phyloP scores from a whole-genome alignment of 1,140 invertebrate genomes.

The Oncopeltus fasciatus region DNA sequence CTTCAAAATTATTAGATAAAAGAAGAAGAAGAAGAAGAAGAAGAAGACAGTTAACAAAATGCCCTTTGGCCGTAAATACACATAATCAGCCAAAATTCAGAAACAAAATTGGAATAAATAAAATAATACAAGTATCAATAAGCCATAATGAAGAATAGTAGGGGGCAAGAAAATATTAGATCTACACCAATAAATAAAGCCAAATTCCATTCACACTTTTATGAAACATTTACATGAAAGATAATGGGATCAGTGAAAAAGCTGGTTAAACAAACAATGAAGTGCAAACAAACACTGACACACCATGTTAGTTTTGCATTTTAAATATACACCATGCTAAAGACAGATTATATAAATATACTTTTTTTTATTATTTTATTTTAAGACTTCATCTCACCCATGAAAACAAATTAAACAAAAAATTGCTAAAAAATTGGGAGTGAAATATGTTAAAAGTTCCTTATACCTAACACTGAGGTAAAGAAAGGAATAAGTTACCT shows the following conservation, averaged over 20 bases:
- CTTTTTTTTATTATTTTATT: not conserved
- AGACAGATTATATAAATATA: not conserved
- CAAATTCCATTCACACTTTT: not conserved
- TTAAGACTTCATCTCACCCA: not conserved
- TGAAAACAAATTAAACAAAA: not conserved
- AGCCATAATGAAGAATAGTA: no score
- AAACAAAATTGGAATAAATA: no score
- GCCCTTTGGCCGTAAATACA: no score
- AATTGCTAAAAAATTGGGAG: no score
- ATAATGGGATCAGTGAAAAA: not conserved
- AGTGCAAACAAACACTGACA: constrained; percentile 6
- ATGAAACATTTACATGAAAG: not conserved
- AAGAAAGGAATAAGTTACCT: constrained; percentile 16
- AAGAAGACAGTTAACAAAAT: no score
- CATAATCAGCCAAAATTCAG: no score
- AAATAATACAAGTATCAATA: no score
- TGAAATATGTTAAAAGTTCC: not conserved
- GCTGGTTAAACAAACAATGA: constrained; percentile 2
- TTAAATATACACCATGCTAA: not conserved
- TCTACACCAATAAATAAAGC: not conserved
- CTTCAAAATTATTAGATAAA: no score
- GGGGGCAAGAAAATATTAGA: not conserved
- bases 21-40: no score
- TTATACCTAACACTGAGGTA: constrained; percentile 17
- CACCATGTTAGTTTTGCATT: not conserved